Percentiles rank a stretch among this genome's conserved stretches.
Evolutionary conservation across 2,797 vertebrate genomes (phyloP).

Genomic region (Corythornis leucogaster): DNA sequence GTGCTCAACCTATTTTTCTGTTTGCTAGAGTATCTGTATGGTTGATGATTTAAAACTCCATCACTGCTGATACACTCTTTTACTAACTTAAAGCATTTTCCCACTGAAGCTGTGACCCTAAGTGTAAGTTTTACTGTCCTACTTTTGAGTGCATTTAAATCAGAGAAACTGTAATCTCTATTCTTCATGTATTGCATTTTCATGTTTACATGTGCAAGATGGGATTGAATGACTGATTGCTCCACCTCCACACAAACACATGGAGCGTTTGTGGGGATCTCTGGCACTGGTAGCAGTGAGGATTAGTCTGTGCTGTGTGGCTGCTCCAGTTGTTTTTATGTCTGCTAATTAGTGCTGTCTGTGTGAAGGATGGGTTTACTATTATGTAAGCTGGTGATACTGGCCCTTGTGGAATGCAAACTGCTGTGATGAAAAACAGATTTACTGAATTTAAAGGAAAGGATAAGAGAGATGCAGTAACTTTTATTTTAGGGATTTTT

Average conservation of each 20-base stretch:
- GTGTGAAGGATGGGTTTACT: conserved; percentile 65
- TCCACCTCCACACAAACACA: conserved; percentile 8
- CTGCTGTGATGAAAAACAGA: background rate
- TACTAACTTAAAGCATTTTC: background rate
- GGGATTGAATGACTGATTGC: conserved; percentile 37
- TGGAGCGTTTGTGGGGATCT: conserved; percentile 25
- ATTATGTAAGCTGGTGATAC: conserved; percentile 63
- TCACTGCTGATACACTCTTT: too few species aligned
- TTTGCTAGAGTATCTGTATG: background rate
- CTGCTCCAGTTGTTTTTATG: conserved; percentile 57
- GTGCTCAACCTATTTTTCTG: background rate
- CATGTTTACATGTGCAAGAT: conserved; percentile 11
- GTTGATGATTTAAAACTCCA: background rate
- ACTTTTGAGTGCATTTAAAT: background rate
- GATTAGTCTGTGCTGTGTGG: conserved; percentile 45
- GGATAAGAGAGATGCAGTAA: background rate
- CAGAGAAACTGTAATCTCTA: background rate
- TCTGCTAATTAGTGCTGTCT: conserved; percentile 66
- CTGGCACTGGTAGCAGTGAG: conserved; percentile 54
- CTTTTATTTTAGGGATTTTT: background rate
- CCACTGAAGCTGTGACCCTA: too few species aligned
- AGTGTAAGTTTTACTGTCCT: background rate
- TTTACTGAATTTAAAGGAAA: background rate
- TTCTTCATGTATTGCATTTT: background rate
- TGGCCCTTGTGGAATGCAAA: conserved; percentile 57